Percentiles rank a stretch among this genome's conserved stretches.
Evolutionary conservation across 2,888 invertebrate genomes (phyloP).

Genomic region (Drosophila vallismaia): DNA sequence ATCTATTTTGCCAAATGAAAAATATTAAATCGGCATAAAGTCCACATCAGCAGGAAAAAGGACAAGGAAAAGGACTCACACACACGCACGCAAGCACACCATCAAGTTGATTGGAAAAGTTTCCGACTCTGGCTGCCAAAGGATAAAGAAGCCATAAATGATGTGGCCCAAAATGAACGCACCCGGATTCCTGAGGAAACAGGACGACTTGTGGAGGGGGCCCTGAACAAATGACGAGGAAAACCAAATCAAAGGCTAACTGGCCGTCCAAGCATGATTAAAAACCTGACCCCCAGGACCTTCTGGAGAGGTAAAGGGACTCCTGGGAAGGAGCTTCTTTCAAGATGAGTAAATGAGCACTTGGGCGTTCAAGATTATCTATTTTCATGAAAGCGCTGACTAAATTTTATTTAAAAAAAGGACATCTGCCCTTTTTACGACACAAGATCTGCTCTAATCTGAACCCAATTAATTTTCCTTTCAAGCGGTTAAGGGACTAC

Average conservation of each 20-base stretch:
- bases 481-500: no score
- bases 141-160: slow-evolving; percentile 55
- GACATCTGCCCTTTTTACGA: no score
- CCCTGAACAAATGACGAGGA: slow-evolving; percentile 16
- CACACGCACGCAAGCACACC: slow-evolving; percentile 22
- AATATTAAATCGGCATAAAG: slow-evolving; percentile 71
- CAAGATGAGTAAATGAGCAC: slow-evolving; percentile 78
- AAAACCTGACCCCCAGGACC: slow-evolving; percentile 52
- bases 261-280: slow-evolving; percentile 71
- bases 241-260: slow-evolving; percentile 40
- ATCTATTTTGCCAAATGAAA: slow-evolving; percentile 72
- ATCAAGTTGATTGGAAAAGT: slow-evolving; percentile 76
- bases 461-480: no score
- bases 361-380: slow-evolving; percentile 81
- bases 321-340: slow-evolving; percentile 54
- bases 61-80: slow-evolving; percentile 48
- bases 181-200: slow-evolving; percentile 35
- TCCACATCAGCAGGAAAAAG: slow-evolving; percentile 61
- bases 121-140: slow-evolving; percentile 42
- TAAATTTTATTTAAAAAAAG: slow-evolving; percentile 57
- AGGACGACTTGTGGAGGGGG: slow-evolving; percentile 1
- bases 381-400: slow-evolving; percentile 63
- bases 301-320: background rate
- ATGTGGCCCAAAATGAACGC: slow-evolving; percentile 61
- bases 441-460: no score